These are phyloP conservation scores for Hypomecis punctinalis DNA, from an alignment of 2,888 invertebrate species.

Conservation along the genomic window DNA sequence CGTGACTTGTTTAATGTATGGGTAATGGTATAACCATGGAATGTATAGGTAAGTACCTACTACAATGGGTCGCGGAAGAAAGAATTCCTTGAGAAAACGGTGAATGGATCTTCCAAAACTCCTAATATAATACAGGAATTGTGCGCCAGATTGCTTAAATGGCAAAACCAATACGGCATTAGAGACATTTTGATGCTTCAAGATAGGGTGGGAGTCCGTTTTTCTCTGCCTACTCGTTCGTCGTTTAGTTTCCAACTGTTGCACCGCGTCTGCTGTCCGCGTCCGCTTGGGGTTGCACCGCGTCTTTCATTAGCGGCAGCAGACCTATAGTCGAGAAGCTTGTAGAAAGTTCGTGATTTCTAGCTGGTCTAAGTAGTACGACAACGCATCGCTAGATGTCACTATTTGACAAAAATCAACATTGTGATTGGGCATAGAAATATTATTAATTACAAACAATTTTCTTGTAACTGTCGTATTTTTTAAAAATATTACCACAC, in stretches of 20 bases:
- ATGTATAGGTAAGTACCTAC: no score
- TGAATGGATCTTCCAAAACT: constrained; percentile 70
- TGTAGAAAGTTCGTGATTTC: constrained; percentile 61
- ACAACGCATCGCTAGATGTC: constrained; percentile 20
- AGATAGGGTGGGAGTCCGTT: no score
- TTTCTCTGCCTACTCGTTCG: constrained; percentile 9
- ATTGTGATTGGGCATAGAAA: no score
- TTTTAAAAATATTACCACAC: no score
- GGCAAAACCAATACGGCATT: constrained; percentile 76
- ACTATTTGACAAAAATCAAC: background rate
- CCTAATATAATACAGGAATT: constrained; percentile 69
- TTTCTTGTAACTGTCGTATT: no score
- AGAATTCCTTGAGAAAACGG: constrained; percentile 66
- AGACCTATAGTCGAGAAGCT: constrained; percentile 64
- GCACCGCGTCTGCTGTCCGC: no score
- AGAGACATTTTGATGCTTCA: constrained; percentile 71
- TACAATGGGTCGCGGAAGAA: constrained; percentile 75
- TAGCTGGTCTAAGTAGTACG: background rate
- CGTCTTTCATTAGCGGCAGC: constrained; percentile 56
- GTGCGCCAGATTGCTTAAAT: constrained; percentile 68
- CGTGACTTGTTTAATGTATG: constrained; percentile 59
- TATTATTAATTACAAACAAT: no score
- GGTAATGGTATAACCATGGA: no score
- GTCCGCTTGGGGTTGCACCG: constrained; percentile 34
- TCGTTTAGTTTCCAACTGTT: constrained; percentile 44